phyloP scores from a whole-genome alignment of 2,797 vertebrate species.

The Macropus fuliginosus region DNA sequence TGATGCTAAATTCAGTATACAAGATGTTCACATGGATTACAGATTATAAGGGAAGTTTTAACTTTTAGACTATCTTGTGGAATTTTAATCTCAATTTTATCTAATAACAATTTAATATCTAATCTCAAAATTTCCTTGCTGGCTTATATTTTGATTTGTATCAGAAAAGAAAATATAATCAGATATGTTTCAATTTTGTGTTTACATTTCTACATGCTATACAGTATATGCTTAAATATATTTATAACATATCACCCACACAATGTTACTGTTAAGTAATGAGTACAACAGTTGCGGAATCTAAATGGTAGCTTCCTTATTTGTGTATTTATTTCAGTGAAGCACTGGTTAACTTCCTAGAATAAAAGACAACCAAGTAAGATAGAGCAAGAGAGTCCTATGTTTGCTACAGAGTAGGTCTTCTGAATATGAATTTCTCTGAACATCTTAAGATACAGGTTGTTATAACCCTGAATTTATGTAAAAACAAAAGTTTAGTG shows the following conservation, averaged over 20 bases:
- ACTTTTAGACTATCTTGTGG: slow-evolving; percentile 27
- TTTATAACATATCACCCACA: slow-evolving; percentile 25
- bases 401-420: not conserved
- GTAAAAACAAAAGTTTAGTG: not conserved
- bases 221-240: not conserved
- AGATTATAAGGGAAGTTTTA: slow-evolving; percentile 28
- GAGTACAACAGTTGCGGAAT: slow-evolving; percentile 22
- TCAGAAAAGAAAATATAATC: slow-evolving; percentile 17
- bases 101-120: not conserved
- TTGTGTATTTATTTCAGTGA: slow-evolving; percentile 57
- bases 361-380: slow-evolving; percentile 53
- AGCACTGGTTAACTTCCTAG: slow-evolving; percentile 65
- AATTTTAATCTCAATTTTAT: slow-evolving; percentile 3
- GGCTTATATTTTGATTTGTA: not conserved
- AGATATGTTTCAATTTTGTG: slow-evolving; percentile 8
- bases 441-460: rapidly evolving
- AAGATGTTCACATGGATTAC: not conserved
- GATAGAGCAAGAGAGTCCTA: rapidly evolving
- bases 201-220: not conserved
- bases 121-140: slow-evolving; percentile 16
- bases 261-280: slow-evolving; percentile 39
- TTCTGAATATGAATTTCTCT: not conserved
- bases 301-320: slow-evolving; percentile 54
- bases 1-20: not conserved
- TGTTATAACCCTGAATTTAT: not conserved